Evolutionary conservation across 2,797 vertebrate genomes (phyloP), one percentile per base, ranked within the genome.

Genomic region (Pogoniulus pusillus): DNA sequence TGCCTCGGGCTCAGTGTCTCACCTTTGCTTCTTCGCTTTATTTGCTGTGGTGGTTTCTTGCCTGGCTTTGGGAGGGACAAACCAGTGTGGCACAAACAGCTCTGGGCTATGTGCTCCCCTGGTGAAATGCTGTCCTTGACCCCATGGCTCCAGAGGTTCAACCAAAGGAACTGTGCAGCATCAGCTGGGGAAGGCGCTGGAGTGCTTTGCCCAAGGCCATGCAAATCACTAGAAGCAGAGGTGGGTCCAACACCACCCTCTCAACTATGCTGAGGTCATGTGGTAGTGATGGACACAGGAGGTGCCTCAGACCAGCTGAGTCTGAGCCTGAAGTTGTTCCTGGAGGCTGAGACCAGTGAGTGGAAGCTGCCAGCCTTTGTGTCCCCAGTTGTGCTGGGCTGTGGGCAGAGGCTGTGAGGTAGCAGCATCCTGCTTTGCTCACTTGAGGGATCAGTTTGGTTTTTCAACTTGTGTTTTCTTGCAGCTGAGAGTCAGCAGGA

Each of bases 341-440:
- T 53, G 16, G 39, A 34, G 14, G 59, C 32, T 63, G 83, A 49
- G 64, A 47, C 41, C 43, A 41, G 71, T 16, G 20, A 5, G 51
- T 13, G 54, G 54, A 19, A 66, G 16, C 68, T 53, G 77, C 53
- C 73, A 73, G 39, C 23, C 57, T 68, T 24, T 13, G 15, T 1
- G 0, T 43, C 34, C 63, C 45, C 2, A 0, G 5, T 4, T 23
- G 53, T 6, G 16, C 10, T 12, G 62, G 58, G 59, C 77, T 82
- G 81, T 12, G 57, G 74, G 88, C 66, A 71, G 89, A 68, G 77
- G 54, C 83, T 71, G 68, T 49, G 76, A 79, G 79, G 35, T 17
- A 53, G 45, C 89, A 65, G 83, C 63, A 59, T 87, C 89, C 90
- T 94, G 87, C 95, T 76, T 73, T 1, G 3, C 83, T 87, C 47